Percentiles rank a stretch among this genome's conserved stretches.
These are phyloP conservation scores for Hydrolagus colliei DNA, from an alignment of 2,797 vertebrate genomes.

Conservation along the genomic window DNA sequence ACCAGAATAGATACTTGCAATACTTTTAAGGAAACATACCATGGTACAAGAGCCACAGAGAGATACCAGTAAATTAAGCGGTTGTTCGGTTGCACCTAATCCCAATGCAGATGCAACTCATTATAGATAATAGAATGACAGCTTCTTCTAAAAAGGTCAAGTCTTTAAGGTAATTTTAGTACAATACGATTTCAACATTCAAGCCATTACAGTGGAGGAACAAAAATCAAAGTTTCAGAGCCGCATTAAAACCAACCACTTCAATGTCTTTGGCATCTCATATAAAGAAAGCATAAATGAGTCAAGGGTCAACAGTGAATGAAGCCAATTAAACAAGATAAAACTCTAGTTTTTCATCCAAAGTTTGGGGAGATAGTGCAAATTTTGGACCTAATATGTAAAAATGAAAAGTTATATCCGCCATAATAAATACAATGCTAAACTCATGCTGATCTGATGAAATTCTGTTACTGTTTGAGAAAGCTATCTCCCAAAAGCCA, in stretches of 20 bases:
- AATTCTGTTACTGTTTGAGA: too few relatives aligned
- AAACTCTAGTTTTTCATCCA: neutral
- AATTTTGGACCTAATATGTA: too few relatives aligned
- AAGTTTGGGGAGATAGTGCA: too few relatives aligned
- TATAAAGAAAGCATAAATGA: neutral
- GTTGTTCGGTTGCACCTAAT: neutral
- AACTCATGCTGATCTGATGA: too few relatives aligned
- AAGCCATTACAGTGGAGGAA: neutral
- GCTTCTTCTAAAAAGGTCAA: slow-evolving; percentile 9
- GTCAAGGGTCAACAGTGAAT: neutral
- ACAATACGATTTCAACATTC: neutral
- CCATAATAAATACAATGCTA: too few relatives aligned
- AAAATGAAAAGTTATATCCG: too few relatives aligned
- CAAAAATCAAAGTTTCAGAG: neutral
- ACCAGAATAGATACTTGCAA: too few relatives aligned
- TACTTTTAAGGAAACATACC: too few relatives aligned
- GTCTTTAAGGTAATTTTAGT: neutral
- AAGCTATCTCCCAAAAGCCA: too few relatives aligned
- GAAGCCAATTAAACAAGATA: neutral
- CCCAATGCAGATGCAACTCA: neutral
- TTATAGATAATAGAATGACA: neutral
- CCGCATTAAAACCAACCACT: neutral
- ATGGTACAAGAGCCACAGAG: too few relatives aligned
- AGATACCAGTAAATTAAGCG: neutral
- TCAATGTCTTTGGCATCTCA: too few relatives aligned